Evolutionary conservation across 2,113 vertebrate genomes (phyloP).

Genomic region (Prolemur simus): DNA sequence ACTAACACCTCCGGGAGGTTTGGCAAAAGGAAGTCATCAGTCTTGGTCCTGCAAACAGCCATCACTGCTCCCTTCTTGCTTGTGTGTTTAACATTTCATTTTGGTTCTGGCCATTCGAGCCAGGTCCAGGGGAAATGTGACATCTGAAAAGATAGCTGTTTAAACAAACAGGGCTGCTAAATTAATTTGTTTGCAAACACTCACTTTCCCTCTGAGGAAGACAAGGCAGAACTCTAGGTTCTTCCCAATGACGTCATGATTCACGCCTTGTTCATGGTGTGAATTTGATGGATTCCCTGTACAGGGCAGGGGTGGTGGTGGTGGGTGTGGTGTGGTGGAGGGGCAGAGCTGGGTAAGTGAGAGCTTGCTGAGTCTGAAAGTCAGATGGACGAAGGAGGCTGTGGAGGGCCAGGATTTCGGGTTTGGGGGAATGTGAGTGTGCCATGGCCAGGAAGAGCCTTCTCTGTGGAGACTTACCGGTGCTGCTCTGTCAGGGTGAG

Average conservation of each 20-base stretch:
- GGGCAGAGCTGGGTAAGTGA: background rate
- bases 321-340: no score
- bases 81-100: background rate
- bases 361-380: background rate
- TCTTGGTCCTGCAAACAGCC: background rate
- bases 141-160: background rate
- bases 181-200: background rate
- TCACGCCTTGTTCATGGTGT: background rate
- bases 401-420: background rate
- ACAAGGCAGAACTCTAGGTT: background rate
- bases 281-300: background rate
- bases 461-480: rapidly evolving
- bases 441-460: background rate
- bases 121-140: background rate
- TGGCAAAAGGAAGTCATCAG: background rate
- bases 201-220: background rate
- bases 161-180: background rate
- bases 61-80: background rate
- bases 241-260: background rate
- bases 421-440: background rate
- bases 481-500: background rate
- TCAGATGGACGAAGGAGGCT: background rate
- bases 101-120: background rate
- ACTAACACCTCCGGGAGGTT: background rate
- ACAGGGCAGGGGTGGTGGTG: no score